Evolutionary conservation across 2,113 vertebrate genomes (phyloP).

Genomic region (Eublepharis macularius): DNA sequence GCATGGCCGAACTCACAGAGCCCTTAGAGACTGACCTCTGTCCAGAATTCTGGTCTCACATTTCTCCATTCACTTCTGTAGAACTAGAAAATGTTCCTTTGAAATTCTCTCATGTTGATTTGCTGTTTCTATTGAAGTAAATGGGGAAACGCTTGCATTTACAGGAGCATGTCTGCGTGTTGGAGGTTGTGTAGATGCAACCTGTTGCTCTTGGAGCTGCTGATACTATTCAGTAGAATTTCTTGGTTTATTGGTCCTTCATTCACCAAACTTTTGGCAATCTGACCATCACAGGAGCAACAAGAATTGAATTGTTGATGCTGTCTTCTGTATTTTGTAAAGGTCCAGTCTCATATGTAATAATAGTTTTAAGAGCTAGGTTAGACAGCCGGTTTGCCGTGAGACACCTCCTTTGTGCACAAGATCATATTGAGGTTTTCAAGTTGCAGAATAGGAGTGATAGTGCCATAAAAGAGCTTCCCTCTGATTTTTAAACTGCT

Average conservation of each 20-base stretch:
- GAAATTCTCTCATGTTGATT: neutral
- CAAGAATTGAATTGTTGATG: neutral
- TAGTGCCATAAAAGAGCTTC: neutral
- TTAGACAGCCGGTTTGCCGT: neutral
- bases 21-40: neutral
- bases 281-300: neutral
- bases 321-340: neutral
- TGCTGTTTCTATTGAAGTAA: neutral
- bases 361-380: neutral
- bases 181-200: neutral
- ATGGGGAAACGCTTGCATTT: neutral
- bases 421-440: neutral
- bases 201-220: neutral
- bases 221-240: neutral
- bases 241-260: neutral
- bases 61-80: neutral
- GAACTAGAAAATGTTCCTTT: neutral
- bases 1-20: neutral
- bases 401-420: neutral
- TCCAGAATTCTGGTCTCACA: neutral
- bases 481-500: neutral
- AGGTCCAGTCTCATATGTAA: neutral
- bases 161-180: neutral
- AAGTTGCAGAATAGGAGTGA: neutral
- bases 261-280: neutral